A percentile compares a stretch with the other conserved stretches of the same genome.
phyloP scores from a whole-genome alignment of 2,888 invertebrate species.

The Psylliodes chrysocephalus region DNA sequence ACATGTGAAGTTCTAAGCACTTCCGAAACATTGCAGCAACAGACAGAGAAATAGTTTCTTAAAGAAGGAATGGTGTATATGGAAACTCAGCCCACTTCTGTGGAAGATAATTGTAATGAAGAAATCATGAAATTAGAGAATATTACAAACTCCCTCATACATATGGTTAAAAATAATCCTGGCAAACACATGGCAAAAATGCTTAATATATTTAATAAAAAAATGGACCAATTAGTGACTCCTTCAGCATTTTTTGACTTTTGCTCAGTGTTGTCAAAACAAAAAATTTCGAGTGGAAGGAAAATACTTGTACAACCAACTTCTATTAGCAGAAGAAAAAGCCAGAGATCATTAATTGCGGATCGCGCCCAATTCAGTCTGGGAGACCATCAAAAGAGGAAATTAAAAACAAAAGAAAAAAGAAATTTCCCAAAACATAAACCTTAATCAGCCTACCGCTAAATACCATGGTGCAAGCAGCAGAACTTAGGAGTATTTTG shows the following conservation, averaged over 20 bases:
- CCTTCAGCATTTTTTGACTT: not conserved
- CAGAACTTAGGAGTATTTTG: no score
- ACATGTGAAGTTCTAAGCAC: not conserved
- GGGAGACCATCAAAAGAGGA: not conserved
- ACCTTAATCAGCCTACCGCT: not conserved
- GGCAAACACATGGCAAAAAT: not conserved
- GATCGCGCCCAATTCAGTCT: not conserved
- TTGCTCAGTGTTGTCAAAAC: not conserved
- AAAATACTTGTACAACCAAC: not conserved
- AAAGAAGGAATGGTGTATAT: not conserved
- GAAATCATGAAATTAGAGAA: not conserved
- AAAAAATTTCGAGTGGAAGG: not conserved
- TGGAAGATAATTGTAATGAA: not conserved
- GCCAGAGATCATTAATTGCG: not conserved
- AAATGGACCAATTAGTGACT: not conserved
- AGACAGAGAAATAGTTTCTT: not conserved
- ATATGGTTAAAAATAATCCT: not conserved
- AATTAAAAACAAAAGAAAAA: not conserved
- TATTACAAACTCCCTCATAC: not conserved
- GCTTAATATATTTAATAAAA: not conserved
- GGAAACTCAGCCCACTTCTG: not conserved
- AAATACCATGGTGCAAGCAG: not conserved
- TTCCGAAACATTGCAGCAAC: not conserved
- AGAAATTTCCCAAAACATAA: not conserved
- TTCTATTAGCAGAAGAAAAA: not conserved